A percentile compares a stretch with the other conserved stretches of the same genome.
Conservation (phyloP, 2,888 invertebrate genomes). For the Pandemis cinnamomeana region DNA sequence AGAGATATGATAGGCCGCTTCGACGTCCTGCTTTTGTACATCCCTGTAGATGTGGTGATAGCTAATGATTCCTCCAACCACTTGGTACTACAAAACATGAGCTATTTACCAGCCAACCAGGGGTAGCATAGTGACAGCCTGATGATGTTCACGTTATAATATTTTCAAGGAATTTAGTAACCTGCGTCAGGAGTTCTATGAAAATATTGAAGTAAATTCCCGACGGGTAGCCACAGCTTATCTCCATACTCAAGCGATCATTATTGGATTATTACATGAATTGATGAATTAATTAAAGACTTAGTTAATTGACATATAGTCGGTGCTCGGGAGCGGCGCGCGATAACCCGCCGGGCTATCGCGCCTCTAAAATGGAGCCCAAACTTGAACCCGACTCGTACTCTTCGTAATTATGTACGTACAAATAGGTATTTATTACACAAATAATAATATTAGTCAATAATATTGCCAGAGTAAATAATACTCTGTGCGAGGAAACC, state of each 20-base stretch:
- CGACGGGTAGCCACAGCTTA: not conserved
- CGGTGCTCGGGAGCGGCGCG: slow-evolving; percentile 2
- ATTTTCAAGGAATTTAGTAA: no score
- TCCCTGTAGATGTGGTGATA: no score
- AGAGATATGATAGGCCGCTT: no score
- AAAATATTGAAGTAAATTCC: not conserved
- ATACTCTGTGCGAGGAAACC: no score
- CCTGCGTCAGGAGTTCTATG: not conserved
- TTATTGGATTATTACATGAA: slow-evolving; percentile 8
- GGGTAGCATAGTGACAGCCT: no score
- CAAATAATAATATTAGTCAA: not conserved
- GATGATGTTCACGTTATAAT: no score
- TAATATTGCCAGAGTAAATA: not conserved
- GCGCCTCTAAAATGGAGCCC: slow-evolving; percentile 34
- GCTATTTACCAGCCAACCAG: no score
- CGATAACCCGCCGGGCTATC: slow-evolving; percentile 51
- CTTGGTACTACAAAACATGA: no score
- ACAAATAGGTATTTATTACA: not conserved
- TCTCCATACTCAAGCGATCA: not conserved
- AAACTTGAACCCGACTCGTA: slow-evolving; percentile 46
- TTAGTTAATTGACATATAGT: slow-evolving; percentile 2
- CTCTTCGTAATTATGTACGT: slow-evolving; percentile 1
- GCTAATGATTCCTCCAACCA: no score
- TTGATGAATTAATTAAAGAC: slow-evolving; percentile 11
- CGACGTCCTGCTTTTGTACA: no score